Base-by-base conservation (phyloP, 2,113 vertebrate genomes). In the Eubucco bourcierii region DNA sequence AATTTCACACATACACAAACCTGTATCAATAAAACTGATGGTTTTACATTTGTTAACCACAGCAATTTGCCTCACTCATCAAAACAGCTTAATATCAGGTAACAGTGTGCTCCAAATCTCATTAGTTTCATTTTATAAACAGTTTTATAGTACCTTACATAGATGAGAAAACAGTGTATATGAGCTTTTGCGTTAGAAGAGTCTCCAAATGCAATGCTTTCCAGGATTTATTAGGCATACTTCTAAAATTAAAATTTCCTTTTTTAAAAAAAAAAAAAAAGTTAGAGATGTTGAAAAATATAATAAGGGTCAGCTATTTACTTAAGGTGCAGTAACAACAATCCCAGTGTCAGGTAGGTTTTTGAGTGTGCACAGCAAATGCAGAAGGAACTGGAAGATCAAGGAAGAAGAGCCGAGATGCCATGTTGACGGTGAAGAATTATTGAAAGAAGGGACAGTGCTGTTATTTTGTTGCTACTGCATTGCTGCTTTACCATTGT, bases 121-220 rank as follows among this genome's bases (percentile, higher is more conserved):
- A 99, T 99, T 99, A 98, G 98, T 98, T 99, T 98, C 98, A 97
- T 99, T 98, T 98, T 98, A 99, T 99, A 99, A 99, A 99, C 98
- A 99, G 97, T 98, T 98, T 98, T 97, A 97, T 97, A 97, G 97
- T 96, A 97, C 96, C 98, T 98, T 96, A 94, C 98, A 97, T 97
- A 97, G 97, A 98, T 97, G 97, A 97, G 96, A 97, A 98, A 97
- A 96, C 94, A 95, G 93, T 67, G 90, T 90, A 88, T 97, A 90
- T 68, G 58, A 94, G 96, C 82, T 95, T 96, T 96, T 88, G 88
- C 84, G 75, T 97, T 83, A 93, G 74, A 92, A 84, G 92, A 88
- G 55, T 88, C 86, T 95, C 97, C 81, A 89, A 95, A 96, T 68
- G 94, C 13, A 55, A 93, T 27, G 64, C 89, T 90, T 90, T 86